A percentile compares a stretch with the other conserved stretches of the same genome.
These are phyloP conservation scores for Helicoverpa armigera DNA, from an alignment of 1,140 invertebrate species.

Conservation along the genomic window DNA sequence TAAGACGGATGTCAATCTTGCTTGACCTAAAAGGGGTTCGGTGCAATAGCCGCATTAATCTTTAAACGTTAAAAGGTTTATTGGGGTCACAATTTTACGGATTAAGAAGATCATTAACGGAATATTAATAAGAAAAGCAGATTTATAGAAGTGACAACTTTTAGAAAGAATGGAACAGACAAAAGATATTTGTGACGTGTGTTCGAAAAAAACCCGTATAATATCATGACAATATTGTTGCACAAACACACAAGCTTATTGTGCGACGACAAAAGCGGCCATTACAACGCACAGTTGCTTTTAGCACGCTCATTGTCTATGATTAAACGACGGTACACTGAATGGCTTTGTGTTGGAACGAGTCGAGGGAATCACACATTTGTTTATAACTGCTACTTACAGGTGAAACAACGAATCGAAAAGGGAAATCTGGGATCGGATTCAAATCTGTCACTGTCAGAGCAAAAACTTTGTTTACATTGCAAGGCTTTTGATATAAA, in stretches of 20 bases:
- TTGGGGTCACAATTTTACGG: not conserved
- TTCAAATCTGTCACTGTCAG: not conserved
- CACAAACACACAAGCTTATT: constrained; percentile 32
- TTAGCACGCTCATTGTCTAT: constrained; percentile 46
- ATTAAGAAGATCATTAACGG: not conserved
- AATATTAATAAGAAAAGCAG: too few species aligned
- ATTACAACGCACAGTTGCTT: constrained; percentile 41
- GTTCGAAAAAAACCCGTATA: constrained; percentile 3
- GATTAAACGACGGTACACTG: constrained; percentile 44
- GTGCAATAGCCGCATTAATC: constrained; percentile 13
- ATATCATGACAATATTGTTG: constrained; percentile 37
- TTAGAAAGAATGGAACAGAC: not conserved
- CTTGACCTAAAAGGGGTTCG: constrained; percentile 22
- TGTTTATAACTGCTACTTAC: constrained; percentile 14
- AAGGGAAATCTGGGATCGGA: not conserved
- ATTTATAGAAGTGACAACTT: too few species aligned
- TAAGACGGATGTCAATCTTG: not conserved
- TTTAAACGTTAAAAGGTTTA: not conserved
- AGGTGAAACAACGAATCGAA: not conserved
- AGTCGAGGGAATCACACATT: constrained; percentile 26
- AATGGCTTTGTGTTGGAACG: constrained; percentile 24
- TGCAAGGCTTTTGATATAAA: not conserved
- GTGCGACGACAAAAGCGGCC: constrained; percentile 30
- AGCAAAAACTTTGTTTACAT: constrained; percentile 8
- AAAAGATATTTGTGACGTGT: not conserved